phyloP scores from a whole-genome alignment of 2,888 invertebrate species.

The Perdita meconis region DNA sequence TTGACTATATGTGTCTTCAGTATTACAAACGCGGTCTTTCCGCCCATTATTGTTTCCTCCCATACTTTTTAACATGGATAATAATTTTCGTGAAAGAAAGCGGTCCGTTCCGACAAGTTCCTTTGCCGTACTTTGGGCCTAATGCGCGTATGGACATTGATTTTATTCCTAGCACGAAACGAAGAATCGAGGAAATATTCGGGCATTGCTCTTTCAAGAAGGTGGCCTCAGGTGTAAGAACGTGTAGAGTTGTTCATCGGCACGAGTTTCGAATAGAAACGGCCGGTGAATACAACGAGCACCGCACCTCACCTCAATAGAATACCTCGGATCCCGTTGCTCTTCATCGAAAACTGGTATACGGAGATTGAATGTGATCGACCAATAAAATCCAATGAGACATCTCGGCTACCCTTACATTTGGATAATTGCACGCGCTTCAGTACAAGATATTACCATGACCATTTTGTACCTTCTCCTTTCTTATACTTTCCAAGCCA shows the following conservation, averaged over 20 bases:
- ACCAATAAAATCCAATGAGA: conserved; percentile 40
- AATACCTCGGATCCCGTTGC: conserved; percentile 58
- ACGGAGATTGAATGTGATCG: conserved; percentile 45
- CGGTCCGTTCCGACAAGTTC: conserved; percentile 6
- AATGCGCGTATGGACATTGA: conserved; percentile 20
- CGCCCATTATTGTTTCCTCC: not conserved
- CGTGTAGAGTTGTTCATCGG: conserved; percentile 29
- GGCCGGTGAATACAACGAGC: conserved; percentile 48
- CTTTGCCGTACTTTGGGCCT: conserved; percentile 4
- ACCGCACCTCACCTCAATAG: conserved; percentile 61
- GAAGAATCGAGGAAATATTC: conserved; percentile 38
- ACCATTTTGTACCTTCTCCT: not conserved
- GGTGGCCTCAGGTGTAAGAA: conserved; percentile 45
- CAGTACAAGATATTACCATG: not conserved
- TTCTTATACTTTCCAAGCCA: not conserved
- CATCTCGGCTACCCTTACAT: conserved; percentile 3
- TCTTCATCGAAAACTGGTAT: conserved; percentile 54
- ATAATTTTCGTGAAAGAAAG: conserved; percentile 6
- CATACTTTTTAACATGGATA: not conserved
- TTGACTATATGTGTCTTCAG: too few species aligned
- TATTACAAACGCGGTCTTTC: too few species aligned
- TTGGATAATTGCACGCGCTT: not conserved
- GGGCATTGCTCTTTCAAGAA: conserved; percentile 42
- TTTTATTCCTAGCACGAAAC: conserved; percentile 50
- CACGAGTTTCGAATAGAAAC: conserved; percentile 61